Percentiles rank a stretch among this genome's conserved stretches.
Evolutionary conservation across 2,113 vertebrate genomes (phyloP).

Genomic region (Erythrocercus mccallii): DNA sequence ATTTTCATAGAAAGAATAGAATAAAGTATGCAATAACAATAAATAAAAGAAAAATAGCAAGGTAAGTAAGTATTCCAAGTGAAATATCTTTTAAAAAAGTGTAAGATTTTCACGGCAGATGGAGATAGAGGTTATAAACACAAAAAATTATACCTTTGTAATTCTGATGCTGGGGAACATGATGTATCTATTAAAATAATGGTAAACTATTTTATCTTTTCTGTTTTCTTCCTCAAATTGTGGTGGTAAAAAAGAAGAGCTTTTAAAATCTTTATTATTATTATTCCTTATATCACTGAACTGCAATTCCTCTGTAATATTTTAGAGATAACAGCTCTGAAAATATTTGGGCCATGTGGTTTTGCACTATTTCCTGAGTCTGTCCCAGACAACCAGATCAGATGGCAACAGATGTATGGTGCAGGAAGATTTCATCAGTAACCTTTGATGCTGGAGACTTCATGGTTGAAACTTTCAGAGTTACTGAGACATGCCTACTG

Average conservation of each 20-base stretch:
- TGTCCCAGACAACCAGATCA: neutral
- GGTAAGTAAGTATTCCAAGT: constrained; percentile 21
- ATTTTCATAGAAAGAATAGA: constrained; percentile 39
- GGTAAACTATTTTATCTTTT: neutral
- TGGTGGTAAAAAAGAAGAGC: neutral
- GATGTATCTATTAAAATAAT: constrained; percentile 34
- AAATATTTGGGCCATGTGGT: neutral
- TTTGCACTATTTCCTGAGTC: neutral
- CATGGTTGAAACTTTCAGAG: neutral
- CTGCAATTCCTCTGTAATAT: neutral
- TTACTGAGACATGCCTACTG: neutral
- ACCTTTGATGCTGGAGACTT: neutral
- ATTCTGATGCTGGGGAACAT: constrained; percentile 3
- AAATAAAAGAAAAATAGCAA: constrained; percentile 51
- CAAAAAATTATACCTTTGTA: constrained; percentile 40
- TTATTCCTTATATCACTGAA: neutral
- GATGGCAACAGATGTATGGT: neutral
- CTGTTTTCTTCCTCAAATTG: constrained; percentile 27
- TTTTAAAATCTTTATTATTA: neutral
- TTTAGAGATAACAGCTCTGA: neutral
- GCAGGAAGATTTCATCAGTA: neutral
- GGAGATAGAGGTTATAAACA: neutral
- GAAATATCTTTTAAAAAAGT: constrained; percentile 25
- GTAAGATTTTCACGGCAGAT: constrained; percentile 23
- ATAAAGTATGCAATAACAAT: constrained; percentile 47